These are phyloP conservation scores for Drymodes brunneopygia DNA, from an alignment of 2,113 vertebrate species.

Conservation along the genomic window DNA sequence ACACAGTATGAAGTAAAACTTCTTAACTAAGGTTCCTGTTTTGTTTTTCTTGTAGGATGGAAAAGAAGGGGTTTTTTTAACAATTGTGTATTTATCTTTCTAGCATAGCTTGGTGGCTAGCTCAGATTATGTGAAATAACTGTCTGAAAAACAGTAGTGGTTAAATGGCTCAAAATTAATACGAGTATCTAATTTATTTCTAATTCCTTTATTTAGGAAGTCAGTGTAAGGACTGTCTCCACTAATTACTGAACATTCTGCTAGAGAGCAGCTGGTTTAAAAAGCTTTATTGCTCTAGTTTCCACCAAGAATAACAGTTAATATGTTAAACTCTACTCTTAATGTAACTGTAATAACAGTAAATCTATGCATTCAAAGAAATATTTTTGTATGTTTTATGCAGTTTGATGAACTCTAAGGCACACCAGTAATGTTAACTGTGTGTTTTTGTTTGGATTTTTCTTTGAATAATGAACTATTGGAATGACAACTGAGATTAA, in stretches of 20 bases:
- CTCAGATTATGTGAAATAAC: not conserved
- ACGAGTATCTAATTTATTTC: not conserved
- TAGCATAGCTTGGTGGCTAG: not conserved
- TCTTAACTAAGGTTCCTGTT: not conserved
- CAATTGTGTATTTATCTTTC: not conserved
- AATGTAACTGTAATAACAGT: not conserved
- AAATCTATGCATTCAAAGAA: conserved; percentile 57
- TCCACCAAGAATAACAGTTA: not conserved
- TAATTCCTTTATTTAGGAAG: not conserved
- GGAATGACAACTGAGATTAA: not conserved
- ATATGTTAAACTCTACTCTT: not conserved
- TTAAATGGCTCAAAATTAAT: not conserved
- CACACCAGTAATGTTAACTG: not conserved
- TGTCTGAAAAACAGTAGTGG: not conserved
- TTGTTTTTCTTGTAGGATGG: not conserved
- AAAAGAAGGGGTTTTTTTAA: not conserved
- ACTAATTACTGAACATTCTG: not conserved
- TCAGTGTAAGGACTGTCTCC: not conserved
- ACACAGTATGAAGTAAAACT: not conserved
- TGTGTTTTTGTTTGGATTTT: not conserved
- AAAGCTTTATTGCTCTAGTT: not conserved
- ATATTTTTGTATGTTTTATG: conserved; percentile 66
- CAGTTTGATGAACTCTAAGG: conserved; percentile 30
- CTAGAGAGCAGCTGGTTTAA: not conserved
- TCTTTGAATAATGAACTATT: not conserved